Conservation (phyloP, 2,113 vertebrate genomes). For the Amphiprion percula region DNA sequence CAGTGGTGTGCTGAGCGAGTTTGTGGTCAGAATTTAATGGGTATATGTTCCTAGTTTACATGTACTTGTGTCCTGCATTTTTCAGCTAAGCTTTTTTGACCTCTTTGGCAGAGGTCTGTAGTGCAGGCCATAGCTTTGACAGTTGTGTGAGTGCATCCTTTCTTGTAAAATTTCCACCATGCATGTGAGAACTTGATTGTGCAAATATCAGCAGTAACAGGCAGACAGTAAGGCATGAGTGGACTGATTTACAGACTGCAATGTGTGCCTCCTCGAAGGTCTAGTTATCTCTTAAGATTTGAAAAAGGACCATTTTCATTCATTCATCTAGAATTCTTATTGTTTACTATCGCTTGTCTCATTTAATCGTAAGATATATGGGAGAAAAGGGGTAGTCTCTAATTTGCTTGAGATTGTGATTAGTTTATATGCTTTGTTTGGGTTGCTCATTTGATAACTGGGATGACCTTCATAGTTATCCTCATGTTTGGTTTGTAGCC, state of each 20-base stretch:
- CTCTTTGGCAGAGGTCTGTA: neutral
- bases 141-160: neutral
- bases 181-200: conserved; percentile 32
- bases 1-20: neutral
- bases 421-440: neutral
- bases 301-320: neutral
- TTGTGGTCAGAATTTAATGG: neutral
- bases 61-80: conserved; percentile 1
- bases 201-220: conserved; percentile 2
- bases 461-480: conserved; percentile 2
- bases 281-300: neutral
- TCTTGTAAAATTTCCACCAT: conserved; percentile 54
- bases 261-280: neutral
- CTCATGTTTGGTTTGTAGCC: neutral
- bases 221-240: neutral
- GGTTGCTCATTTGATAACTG: neutral
- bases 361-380: neutral
- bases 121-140: conserved; percentile 1
- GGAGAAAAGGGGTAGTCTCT: neutral
- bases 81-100: conserved; percentile 4
- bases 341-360: neutral
- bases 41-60: neutral
- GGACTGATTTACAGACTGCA: neutral
- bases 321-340: neutral
- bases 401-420: conserved; percentile 24